Base-by-base conservation (phyloP, 92 coral and sea anemone species). In the Parazoanthus swiftii region DNA sequence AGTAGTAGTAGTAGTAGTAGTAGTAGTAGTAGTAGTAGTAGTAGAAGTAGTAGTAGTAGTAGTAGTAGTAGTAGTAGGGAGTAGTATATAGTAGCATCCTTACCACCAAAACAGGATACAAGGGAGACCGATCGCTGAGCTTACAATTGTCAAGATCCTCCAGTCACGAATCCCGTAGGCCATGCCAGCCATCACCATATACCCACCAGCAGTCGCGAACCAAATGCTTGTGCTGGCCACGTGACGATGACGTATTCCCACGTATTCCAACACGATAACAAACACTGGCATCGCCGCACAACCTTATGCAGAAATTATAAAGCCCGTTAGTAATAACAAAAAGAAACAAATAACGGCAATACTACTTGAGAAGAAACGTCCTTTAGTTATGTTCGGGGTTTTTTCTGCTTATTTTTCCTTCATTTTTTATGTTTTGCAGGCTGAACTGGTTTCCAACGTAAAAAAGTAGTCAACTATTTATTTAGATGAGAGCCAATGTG, bases 91-190 rank as follows among this genome's bases (percentile, higher is more conserved):
- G 33, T 29, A 29, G 33, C 33, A 29, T 29, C 38, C 95, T 87
- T 79, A 94, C 97, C 91, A 92, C 91, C 89, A 91, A 11, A 86
- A 89, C 54, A 91, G 75, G 29, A 85, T 81, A 79, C 88, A 72
- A 2, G 96, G 92, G 18, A 92, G 59, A 0, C 96, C 98, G 44
- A 88, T 23, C 6, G 73, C 66, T 77, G 95, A 88, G 29, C 82
- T 75, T 35, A 79, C 92, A 4, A 93, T 82, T 63, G 91, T 93
- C 74, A 95, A 65, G 77, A 77, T 74, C 46, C 92, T 89, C 98
- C 98, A 95, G 74, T 93, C 90, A 39, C 98, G 94, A 14, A 95
- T 90, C 33, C 67, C 85, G 88, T 90, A 95, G 7, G 95, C 98
- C 81, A 91, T 77, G 58, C 88, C 91, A 48, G 94, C 90, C 42